A percentile compares a stretch with the other conserved stretches of the same genome.
phyloP scores from a whole-genome alignment of 2,888 invertebrate genomes.

The Saturnia japonica region DNA sequence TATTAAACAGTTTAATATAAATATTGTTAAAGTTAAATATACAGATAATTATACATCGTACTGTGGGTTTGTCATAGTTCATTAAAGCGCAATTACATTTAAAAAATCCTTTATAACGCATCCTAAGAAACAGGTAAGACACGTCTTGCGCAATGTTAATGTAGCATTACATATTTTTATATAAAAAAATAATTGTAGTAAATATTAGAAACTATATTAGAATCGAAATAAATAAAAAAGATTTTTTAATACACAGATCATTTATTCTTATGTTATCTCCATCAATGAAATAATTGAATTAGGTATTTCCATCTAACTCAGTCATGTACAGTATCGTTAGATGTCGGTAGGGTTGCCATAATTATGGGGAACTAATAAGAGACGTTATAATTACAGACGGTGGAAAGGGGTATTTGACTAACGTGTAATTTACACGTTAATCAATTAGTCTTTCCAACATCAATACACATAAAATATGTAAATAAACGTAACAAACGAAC shows the following conservation, averaged over 20 bases:
- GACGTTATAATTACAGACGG: too few relatives aligned
- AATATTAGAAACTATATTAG: not conserved
- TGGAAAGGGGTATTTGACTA: too few relatives aligned
- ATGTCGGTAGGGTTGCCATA: too few relatives aligned
- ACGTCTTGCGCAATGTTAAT: not conserved
- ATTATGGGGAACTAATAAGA: too few relatives aligned
- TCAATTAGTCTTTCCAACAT: too few relatives aligned
- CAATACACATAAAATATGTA: too few relatives aligned
- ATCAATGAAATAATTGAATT: not conserved
- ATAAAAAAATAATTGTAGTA: not conserved
- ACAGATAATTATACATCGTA: too few relatives aligned
- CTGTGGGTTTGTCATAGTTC: not conserved
- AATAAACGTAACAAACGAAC: too few relatives aligned
- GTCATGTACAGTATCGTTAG: slow-evolving; percentile 31
- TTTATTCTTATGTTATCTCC: not conserved
- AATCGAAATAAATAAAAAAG: not conserved
- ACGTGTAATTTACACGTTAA: too few relatives aligned
- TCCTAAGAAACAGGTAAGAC: not conserved
- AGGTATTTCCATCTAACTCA: not conserved
- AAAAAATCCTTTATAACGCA: too few relatives aligned
- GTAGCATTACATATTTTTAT: not conserved
- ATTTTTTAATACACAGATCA: too few relatives aligned
- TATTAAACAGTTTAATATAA: not conserved
- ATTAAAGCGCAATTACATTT: too few relatives aligned
- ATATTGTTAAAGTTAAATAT: not conserved